Base-by-base conservation (phyloP, 2,113 vertebrate species). In the Tonatia bakeri region DNA sequence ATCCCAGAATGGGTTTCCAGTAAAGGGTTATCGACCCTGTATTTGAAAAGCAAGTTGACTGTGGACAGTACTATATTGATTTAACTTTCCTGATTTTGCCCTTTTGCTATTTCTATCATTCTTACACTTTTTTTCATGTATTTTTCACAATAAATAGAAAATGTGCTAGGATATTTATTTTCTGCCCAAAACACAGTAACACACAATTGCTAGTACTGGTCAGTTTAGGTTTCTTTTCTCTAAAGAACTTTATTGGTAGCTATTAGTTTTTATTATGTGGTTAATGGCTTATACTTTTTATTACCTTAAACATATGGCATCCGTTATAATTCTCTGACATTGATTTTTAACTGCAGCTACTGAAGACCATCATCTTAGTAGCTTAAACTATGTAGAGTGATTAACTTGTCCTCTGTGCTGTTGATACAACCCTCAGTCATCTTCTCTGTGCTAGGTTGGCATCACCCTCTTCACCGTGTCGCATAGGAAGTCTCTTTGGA, bases 401-500 rank as follows among this genome's bases (percentile, higher is more conserved):
- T 91, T 96, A 33, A 50, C 75, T 87, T 79, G 26, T 93, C 54
- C 52, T 93, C 82, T 82, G 13, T 64, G 12, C 96, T 43, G 56
- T 4, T 52, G 24, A 4, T 90, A 33, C 67, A 45, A 75, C 82
- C 26, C 5, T 64, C 6, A 87, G 56, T 67, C 75, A 12, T 97
- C 97, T 90, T 47, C 40, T 90, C 94, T 36, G 88, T 14, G 90
- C n/a, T 97, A 99, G 99, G 99, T 99, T 91, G 99, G 99, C 97
- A 99, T 99, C 94, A 99, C 99, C 33, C 98, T 99, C 96, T 99
- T 99, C 98, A 99, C 99, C 5, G 99, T 99, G 87, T 99, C 99
- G 26, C 99, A 99, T 91, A 99, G 99, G 97, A 99, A 99, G 97
- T 99, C 99, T 61, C 98, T 99, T 72, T 99, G 99, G 99, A 99